A percentile compares a stretch with the other conserved stretches of the same genome.
phyloP scores from a whole-genome alignment of 2,113 vertebrate species.

The Austrofundulus limnaeus region DNA sequence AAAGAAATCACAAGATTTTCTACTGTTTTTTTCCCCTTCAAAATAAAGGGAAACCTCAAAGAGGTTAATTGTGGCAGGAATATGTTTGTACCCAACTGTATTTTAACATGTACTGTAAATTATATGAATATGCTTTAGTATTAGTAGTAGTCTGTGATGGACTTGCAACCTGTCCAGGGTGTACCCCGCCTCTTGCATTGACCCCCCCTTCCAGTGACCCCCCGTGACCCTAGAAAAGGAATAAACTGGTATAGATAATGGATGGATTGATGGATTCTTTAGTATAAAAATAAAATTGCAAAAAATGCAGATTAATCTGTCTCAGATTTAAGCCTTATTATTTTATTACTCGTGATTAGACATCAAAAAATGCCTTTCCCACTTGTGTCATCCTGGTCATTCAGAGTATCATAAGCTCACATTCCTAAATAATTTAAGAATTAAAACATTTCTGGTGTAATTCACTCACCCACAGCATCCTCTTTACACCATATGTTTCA shows the following conservation, averaged over 20 bases:
- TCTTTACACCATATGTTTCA: constrained; percentile 31
- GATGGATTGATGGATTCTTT: no score
- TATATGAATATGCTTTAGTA: no score
- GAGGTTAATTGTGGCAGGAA: no score
- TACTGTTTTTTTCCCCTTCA: background rate
- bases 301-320: no score
- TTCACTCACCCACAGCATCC: constrained; percentile 7
- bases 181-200: no score
- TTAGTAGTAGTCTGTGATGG: no score
- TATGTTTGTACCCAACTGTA: no score
- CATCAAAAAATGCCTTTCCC: background rate
- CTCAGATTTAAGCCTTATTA: background rate
- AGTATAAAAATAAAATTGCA: background rate
- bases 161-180: no score
- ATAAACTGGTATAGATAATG: no score
- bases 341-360: background rate
- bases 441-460: constrained; percentile 6
- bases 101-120: no score
- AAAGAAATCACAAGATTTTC: background rate
- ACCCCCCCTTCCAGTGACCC: no score
- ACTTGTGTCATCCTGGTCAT: background rate
- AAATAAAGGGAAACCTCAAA: background rate
- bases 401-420: background rate
- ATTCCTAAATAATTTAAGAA: background rate
- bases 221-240: no score